Evolutionary conservation across 2,888 invertebrate genomes (phyloP).

Genomic region (Meteorus cinctellus): DNA sequence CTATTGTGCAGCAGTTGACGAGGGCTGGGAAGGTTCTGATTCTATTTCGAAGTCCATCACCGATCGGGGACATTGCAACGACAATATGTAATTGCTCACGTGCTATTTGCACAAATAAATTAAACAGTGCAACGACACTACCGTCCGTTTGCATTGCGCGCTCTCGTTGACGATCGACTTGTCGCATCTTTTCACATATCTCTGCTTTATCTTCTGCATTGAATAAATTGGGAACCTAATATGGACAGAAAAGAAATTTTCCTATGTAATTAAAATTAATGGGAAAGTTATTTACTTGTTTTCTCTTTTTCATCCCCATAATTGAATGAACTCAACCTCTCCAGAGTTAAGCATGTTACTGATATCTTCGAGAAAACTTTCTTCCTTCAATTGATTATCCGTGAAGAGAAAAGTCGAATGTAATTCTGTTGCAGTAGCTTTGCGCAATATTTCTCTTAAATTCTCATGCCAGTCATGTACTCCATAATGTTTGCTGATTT

Average conservation of each 20-base stretch:
- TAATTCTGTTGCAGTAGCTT: slow-evolving; percentile 87
- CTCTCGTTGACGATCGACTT: slow-evolving; percentile 91
- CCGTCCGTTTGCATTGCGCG: slow-evolving; percentile 94
- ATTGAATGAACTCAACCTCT: slow-evolving; percentile 76
- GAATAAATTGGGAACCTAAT: slow-evolving; percentile 87
- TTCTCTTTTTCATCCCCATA: neutral
- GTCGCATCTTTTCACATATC: slow-evolving; percentile 93
- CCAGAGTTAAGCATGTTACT: slow-evolving; percentile 94
- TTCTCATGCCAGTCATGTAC: slow-evolving; percentile 93
- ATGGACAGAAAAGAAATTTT: neutral
- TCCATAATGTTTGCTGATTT: slow-evolving; percentile 91
- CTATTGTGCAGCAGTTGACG: slow-evolving; percentile 96
- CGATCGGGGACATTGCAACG: slow-evolving; percentile 92
- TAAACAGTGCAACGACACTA: slow-evolving; percentile 90
- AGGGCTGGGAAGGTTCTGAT: slow-evolving; percentile 94
- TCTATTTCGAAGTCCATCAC: slow-evolving; percentile 86
- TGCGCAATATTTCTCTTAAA: slow-evolving; percentile 85
- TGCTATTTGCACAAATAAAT: slow-evolving; percentile 90
- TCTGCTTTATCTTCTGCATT: slow-evolving; percentile 90
- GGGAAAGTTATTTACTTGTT: neutral
- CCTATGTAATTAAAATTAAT: neutral
- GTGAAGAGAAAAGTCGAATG: slow-evolving; percentile 93
- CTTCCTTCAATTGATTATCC: slow-evolving; percentile 95
- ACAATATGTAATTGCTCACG: slow-evolving; percentile 93
- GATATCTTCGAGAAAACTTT: slow-evolving; percentile 93